Base-by-base conservation (phyloP, 2,797 vertebrate species). In the Podargus strigoides region DNA sequence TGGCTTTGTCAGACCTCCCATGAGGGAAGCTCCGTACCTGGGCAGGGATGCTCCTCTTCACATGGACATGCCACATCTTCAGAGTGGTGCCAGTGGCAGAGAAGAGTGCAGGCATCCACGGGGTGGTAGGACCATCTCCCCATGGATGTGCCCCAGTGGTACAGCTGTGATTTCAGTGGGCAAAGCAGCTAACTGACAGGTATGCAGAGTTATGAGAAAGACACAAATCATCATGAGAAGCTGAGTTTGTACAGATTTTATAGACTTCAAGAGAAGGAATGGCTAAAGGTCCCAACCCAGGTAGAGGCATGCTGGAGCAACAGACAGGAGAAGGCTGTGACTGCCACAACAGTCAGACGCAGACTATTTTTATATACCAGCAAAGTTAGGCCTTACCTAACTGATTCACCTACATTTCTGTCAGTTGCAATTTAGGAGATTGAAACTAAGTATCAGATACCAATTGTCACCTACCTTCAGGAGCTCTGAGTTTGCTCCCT, bases 61-160 rank as follows among this genome's bases (percentile, higher is more conserved):
- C n/a, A 14, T 7, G 12, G 1, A 1, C 16, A 3, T 11, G 7
- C 53, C 27, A 27, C 50, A 15, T 24, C 21, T 62, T 49, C 36
- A 68, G 28, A 41, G 62, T 12, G 14, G 15, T 5, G 2, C 18
- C 2, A 2, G 67, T 27, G n/a, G 52, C 47, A 89, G 46, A 74
- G 42, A n/a, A 86, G 52, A 59, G 36, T 2, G 0, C 28, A 41
- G 47, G 21, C 36, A 37, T 28, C 37, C 27, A 3, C 24, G 23
- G 32, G 19, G 7, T 11, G 21, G 46, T 15, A 53, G 56, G 46
- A 50, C 18, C 13, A 18, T 46, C 17, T 74, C 10, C 37, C 15
- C 30, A 6, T 0, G 0, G 41, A 41, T 4, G 4, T 12, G 15
- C 3, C 9, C 22, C 8, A 32, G 19, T 6, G 39, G 14, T 16